Base-by-base conservation (phyloP, 2,888 invertebrate genomes). In the Apamea sordens region DNA sequence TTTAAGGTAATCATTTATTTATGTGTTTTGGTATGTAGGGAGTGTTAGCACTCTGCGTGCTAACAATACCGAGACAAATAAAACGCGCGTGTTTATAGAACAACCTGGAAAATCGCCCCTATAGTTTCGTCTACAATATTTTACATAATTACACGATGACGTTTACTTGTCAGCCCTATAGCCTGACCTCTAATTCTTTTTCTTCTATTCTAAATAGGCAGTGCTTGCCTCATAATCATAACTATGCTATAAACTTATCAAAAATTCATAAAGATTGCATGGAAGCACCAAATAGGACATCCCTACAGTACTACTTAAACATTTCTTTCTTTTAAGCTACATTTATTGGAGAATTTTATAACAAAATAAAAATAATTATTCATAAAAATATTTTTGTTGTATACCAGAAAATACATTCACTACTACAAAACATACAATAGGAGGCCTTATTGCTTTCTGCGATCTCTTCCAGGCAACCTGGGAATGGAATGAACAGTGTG, bases 1-100 rank as follows among this genome's bases (percentile, higher is more conserved):
- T 50, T 36, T 28, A 24, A 47, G 56, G 21, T 53, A 32, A 67
- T 53, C 11, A 1, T 74, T 79, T 64, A 44, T 71, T 79, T 41
- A 61, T 47, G 7, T 73, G 13, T 32, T 71, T 41, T 74, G 24
- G 15, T 44, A 8, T 4, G 7, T 36, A 15, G 2, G 1, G 69
- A n/a, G n/a, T 15, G 15, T 63, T 63, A 21, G 63, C 63, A 63
- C 63, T 18, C 28, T 0, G 61, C 0, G 6, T 28, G 28, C 15
- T 28, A n/a, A 56, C 10, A 56, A 24, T n/a, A 18, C 28, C 28
- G 6, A 18, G 63, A 63, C 10, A 32, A 65, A 41, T 41, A 24
- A 41, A 67, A 41, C 11, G 4, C 11, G 4, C 24, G 0, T 65
- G 24, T n/a, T 15, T 65, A 24, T 15, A 36, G 7, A 65, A 41